A percentile compares a stretch with the other conserved stretches of the same genome.
These are phyloP conservation scores for Takifugu bimaculatus DNA, from an alignment of 2,113 vertebrate species.

Conservation along the genomic window DNA sequence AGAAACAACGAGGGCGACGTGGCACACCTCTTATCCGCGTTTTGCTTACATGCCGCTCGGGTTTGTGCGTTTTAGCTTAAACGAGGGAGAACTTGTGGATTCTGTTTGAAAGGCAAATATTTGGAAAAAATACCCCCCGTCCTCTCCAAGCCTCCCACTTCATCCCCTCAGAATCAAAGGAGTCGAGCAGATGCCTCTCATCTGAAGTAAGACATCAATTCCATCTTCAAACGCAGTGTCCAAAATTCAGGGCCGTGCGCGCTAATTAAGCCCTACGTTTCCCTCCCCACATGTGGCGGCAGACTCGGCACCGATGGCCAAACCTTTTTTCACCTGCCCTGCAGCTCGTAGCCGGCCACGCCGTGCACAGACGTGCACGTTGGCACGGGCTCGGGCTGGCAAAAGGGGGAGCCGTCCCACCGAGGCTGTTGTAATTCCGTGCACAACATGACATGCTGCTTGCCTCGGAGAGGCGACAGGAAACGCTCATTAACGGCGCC, in stretches of 20 bases:
- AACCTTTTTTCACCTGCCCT: conserved; percentile 39
- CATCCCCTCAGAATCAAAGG: conserved; percentile 12
- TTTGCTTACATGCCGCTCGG: background rate
- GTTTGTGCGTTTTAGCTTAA: conserved; percentile 2
- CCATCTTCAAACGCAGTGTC: conserved; percentile 19
- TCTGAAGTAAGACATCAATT: conserved; percentile 40
- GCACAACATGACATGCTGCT: conserved; percentile 39
- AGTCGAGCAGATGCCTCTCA: conserved; percentile 2
- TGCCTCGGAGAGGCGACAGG: conserved; percentile 11
- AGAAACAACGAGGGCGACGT: no score
- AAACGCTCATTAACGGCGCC: conserved; percentile 16
- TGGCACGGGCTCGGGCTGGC: conserved; percentile 41
- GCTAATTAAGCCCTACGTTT: conserved; percentile 49
- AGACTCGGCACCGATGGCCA: conserved; percentile 29
- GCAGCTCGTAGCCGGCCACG: conserved; percentile 23
- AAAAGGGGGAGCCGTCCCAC: conserved; percentile 22
- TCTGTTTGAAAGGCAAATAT: conserved; percentile 1
- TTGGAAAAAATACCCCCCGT: background rate
- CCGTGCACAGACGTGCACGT: conserved; percentile 18
- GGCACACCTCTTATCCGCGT: no score
- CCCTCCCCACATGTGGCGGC: conserved; percentile 30
- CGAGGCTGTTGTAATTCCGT: conserved; percentile 47
- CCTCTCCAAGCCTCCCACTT: background rate
- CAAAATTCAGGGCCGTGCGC: conserved; percentile 17
- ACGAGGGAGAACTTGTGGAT: background rate